Conservation (phyloP, 2,797 vertebrate genomes). For the Craterocephalus amniculus region DNA sequence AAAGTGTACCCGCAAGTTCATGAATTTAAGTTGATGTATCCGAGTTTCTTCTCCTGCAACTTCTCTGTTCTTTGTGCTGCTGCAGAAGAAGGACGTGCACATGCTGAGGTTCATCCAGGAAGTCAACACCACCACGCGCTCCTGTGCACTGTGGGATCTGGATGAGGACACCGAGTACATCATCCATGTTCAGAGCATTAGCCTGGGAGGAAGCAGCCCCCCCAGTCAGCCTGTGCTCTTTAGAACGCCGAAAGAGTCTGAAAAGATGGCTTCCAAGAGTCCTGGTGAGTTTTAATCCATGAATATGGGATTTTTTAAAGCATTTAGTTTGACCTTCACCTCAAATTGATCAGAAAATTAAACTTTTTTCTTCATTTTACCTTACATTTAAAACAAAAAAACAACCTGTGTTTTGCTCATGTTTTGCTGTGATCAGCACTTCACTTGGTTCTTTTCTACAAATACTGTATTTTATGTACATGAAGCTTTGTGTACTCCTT, state of each 20-base stretch:
- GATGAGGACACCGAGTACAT: slow-evolving; percentile 97
- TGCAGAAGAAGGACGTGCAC: slow-evolving; percentile 93
- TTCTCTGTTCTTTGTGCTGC: not conserved
- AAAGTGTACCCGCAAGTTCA: not conserved
- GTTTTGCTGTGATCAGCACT: too few relatives aligned
- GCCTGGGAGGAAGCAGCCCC: slow-evolving; percentile 93
- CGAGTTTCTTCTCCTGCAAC: not conserved
- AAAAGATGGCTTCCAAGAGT: slow-evolving; percentile 94
- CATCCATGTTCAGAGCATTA: slow-evolving; percentile 94
- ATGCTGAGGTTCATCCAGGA: slow-evolving; percentile 98
- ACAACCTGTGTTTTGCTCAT: too few relatives aligned
- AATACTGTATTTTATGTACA: slow-evolving; percentile 15
- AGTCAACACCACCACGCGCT: slow-evolving; percentile 96
- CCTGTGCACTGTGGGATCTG: slow-evolving; percentile 95
- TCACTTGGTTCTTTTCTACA: not conserved
- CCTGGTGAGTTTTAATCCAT: slow-evolving; percentile 82
- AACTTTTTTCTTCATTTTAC: too few relatives aligned
- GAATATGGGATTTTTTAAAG: too few relatives aligned
- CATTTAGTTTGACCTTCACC: not conserved
- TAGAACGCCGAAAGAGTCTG: slow-evolving; percentile 92
- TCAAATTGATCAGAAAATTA: too few relatives aligned
- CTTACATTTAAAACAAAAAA: too few relatives aligned
- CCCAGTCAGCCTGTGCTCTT: slow-evolving; percentile 93
- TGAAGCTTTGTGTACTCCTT: not conserved
- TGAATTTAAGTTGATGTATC: too few relatives aligned